Evolutionary conservation across 2,113 vertebrate genomes (phyloP), one percentile per base, ranked within the genome.

Genomic region (Tenebrosternarchus preto): DNA sequence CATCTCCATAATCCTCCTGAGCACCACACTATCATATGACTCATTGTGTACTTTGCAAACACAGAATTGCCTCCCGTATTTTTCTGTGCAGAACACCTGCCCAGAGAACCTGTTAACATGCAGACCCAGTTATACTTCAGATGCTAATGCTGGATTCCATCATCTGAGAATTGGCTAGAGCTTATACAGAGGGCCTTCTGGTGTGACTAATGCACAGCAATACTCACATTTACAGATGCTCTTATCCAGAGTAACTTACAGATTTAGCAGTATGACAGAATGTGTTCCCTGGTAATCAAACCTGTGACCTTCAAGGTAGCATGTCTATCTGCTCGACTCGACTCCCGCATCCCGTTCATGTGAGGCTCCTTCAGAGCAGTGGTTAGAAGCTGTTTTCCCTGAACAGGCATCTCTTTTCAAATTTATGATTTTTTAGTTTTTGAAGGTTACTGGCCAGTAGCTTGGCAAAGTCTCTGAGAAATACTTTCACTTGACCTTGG

Each of bases 401-500:
- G 39, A 57, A 39, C 63, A 46, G 29, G 60, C 55, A 76, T 68
- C 60, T 78, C 55, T 69, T 64, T 67, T 63, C 70, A 15, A 5
- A 19, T 66, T 60, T 61, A 60, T 67, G 59, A 73, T 16, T 67
- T 29, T 22, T 46, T 22, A 63, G 29, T 66, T 46, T 75, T 74
- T 78, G 5, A 77, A 82, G 50, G 25, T 39, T 53, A 22, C 6
- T 36, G 22, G 12, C 9, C 29, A 19, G 73, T 63, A 55, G 24
- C 71, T 80, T 63, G 66, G 64, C 71, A 76, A 25, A 50, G 8
- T 46, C 33, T 75, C 69, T 63, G 12, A 60, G 24, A 69, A 22
- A 73, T 60, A 73, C 19, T 56, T 68, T 73, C 25, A 29, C 60
- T 27, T 68, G 71, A 79, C 76, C 46, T 79, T 76, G 83, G 60